Conservation (phyloP, 2,797 vertebrate genomes). For the Huso huso region DNA sequence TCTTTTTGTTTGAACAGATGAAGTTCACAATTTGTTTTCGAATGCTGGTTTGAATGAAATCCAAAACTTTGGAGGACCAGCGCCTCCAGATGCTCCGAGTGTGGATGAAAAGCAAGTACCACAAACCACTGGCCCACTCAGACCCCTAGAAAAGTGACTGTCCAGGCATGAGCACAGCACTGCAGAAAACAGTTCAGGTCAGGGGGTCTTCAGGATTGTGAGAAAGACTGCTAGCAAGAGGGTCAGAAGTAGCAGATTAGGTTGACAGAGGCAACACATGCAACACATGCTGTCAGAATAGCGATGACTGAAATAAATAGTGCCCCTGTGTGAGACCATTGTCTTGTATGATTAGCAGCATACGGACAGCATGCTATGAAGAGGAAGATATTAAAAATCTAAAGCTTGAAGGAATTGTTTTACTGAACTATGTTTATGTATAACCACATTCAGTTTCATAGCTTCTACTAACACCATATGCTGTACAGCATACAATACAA, state of each 20-base stretch:
- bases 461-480: no score
- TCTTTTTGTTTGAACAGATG: constrained; percentile 56
- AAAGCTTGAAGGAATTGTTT: no score
- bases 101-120: constrained; percentile 90
- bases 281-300: not conserved
- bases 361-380: no score
- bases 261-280: not conserved
- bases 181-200: not conserved
- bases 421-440: no score
- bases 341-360: no score
- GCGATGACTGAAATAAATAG: not conserved
- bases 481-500: no score
- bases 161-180: not conserved
- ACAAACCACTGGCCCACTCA: constrained; percentile 47
- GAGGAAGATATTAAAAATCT: no score
- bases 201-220: not conserved
- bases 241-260: not conserved
- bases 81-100: constrained; percentile 84
- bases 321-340: not conserved
- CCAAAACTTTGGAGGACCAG: constrained; percentile 79
- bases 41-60: constrained; percentile 76
- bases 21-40: constrained; percentile 70
- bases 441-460: no score
- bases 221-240: not conserved
- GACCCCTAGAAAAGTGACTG: not conserved